Evolutionary conservation across 2,888 invertebrate species (phyloP), one percentile per base, ranked within the genome.

Genomic region (Cheilosia grossa): DNA sequence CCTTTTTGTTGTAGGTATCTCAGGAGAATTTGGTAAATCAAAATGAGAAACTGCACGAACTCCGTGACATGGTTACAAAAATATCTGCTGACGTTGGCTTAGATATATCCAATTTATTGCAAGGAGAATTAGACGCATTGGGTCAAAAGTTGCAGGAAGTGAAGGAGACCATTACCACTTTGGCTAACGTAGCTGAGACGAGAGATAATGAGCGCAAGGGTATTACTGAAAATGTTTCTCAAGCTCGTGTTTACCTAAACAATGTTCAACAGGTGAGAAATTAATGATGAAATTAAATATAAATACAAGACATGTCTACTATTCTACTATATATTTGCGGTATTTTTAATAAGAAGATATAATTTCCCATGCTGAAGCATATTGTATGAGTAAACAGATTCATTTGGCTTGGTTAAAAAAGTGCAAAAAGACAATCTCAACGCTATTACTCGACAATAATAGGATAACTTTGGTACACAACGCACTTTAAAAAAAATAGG

Each of bases 1-100:
- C 2, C 67, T 64, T 54, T 59, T 4, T 9, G 53, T 72, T 27
- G 19, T 82, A 97, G 96, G 95, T 95, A 91, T 96, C 96, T 90
- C 94, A 96, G 89, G 95, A 96, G 90, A 94, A 94, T 82, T 93
- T 96, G 90, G 95, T 94, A 86, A 94, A 94, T 33, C 95, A 97
- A 88, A 95, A 95, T 81, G 94, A 95, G 27, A 93, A 94, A 58
- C 91, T 95, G 64, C 93, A 93, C 51, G 96, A 96, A 89, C 93
- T 97, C 27, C 95, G 95, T 3, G 94, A 95, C 17, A 93, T 97
- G 78, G 96, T 96, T 2, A 94, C 95, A 0, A 94, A 95, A 87
- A 96, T 97, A 72, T 96, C 96, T 0, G 94, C 95, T 27, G 96
- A 96, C 89, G 96, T 97, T 10, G 96, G 96, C 15, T 91, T 95